Evolutionary conservation across 2,113 vertebrate genomes (phyloP).

Genomic region (Channa argus): DNA sequence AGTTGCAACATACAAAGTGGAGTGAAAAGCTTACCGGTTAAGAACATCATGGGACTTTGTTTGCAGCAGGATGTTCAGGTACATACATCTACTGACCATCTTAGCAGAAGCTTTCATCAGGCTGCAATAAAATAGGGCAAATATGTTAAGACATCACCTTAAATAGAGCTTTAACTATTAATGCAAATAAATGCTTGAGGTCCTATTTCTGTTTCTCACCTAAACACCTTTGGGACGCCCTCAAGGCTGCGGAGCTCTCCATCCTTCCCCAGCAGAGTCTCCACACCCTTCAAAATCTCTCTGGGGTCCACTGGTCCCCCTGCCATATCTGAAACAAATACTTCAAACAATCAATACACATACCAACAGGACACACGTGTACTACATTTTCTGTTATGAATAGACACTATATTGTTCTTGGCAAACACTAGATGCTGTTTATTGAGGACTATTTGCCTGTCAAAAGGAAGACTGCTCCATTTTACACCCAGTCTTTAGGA

Average conservation of each 20-base stretch:
- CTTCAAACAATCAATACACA: not conserved
- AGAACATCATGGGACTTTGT: constrained; percentile 91
- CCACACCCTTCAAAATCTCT: constrained; percentile 93
- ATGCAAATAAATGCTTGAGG: not conserved
- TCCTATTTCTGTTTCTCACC: constrained; percentile 72
- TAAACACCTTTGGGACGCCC: constrained; percentile 93
- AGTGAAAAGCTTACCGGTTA: constrained; percentile 82
- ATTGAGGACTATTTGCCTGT: constrained; percentile 1
- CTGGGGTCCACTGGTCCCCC: constrained; percentile 93
- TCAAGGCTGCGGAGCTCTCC: constrained; percentile 93
- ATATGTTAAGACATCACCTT: not conserved
- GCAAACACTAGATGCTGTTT: not conserved
- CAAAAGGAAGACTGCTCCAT: constrained; percentile 14
- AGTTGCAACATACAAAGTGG: not conserved
- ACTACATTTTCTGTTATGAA: not conserved
- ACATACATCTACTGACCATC: constrained; percentile 97
- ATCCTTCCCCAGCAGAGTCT: constrained; percentile 91
- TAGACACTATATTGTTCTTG: not conserved
- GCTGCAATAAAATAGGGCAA: constrained; percentile 67
- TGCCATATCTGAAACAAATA: constrained; percentile 87
- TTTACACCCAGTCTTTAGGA: not conserved
- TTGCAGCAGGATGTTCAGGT: constrained; percentile 95
- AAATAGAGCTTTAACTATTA: too few relatives aligned
- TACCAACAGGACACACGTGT: not conserved
- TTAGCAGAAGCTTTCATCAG: constrained; percentile 96